A percentile compares a stretch with the other conserved stretches of the same genome.
Evolutionary conservation across 1,140 invertebrate species (phyloP).

Genomic region (Globodera rostochiensis): DNA sequence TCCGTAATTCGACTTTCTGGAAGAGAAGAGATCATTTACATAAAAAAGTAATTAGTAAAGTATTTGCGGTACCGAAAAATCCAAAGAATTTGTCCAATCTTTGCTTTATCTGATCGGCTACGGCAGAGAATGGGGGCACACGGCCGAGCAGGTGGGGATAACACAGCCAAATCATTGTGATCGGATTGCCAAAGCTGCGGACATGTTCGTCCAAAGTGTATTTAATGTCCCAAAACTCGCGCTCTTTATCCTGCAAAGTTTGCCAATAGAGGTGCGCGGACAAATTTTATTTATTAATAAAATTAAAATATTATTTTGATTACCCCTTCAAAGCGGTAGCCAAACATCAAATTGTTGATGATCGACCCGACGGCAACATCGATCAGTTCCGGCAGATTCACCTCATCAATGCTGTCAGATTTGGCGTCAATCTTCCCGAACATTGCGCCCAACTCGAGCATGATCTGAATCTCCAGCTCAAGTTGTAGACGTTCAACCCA

Average conservation of each 20-base stretch:
- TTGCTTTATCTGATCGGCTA: background rate
- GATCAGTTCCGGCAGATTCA: too few species aligned
- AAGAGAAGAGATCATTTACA: background rate
- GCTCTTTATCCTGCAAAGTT: background rate
- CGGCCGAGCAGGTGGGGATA: too few species aligned
- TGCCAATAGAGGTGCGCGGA: too few species aligned
- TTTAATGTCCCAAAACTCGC: background rate
- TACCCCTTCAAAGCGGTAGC: constrained; percentile 44
- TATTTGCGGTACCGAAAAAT: constrained; percentile 27
- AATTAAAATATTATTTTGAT: background rate
- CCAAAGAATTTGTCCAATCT: background rate
- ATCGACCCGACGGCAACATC: too few species aligned
- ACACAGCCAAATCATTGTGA: too few species aligned
- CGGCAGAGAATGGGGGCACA: too few species aligned
- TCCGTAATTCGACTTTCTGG: too few species aligned
- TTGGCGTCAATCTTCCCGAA: constrained; percentile 37
- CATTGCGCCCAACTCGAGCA: constrained; percentile 37
- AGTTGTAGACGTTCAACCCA: background rate
- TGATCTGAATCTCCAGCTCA: constrained; percentile 25
- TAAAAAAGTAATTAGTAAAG: constrained; percentile 24
- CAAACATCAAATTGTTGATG: constrained; percentile 28
- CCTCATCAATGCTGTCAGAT: constrained; percentile 45
- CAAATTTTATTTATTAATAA: too few species aligned
- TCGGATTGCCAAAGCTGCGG: too few species aligned
- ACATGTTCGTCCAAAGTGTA: background rate